Evolutionary conservation across 30 jellyfish, hydroid and myxozoan genomes (phyloP).

Genomic region (Aurelia sp.): DNA sequence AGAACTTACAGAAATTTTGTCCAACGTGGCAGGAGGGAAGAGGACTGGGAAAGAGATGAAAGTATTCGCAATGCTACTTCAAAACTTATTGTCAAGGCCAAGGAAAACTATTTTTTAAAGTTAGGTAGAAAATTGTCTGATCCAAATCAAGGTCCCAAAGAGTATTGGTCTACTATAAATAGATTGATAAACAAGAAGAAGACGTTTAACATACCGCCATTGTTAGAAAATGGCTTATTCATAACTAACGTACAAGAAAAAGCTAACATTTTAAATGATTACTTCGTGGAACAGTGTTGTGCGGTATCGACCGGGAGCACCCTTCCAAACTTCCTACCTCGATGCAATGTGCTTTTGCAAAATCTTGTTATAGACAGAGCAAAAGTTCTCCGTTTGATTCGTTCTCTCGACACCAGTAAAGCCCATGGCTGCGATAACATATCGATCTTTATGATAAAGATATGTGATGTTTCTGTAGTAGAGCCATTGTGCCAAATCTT

Average conservation of each 20-base stretch:
- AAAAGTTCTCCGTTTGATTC: constrained; percentile 2
- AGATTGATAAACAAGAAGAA: background rate
- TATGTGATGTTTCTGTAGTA: constrained; percentile 10
- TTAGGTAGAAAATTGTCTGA: background rate
- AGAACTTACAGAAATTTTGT: constrained; percentile 11
- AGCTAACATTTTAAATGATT: constrained; percentile 12
- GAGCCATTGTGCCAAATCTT: background rate
- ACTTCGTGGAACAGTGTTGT: constrained; percentile 28
- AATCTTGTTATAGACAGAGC: constrained; percentile 9
- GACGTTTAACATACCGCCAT: constrained; percentile 6
- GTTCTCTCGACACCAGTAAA: background rate
- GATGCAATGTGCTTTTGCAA: background rate
- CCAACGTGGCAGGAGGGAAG: constrained; percentile 15
- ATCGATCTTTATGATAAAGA: constrained; percentile 21
- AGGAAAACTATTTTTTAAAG: too few relatives aligned
- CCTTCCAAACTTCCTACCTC: constrained; percentile 18
- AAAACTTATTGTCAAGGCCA: background rate
- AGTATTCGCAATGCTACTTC: constrained; percentile 11
- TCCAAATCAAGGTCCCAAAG: background rate
- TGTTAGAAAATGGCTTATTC: constrained; percentile 28
- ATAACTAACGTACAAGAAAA: constrained; percentile 2
- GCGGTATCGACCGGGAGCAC: background rate
- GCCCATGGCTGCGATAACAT: constrained; percentile 22
- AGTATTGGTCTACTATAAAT: background rate
- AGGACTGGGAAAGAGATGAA: constrained; percentile 6